Base-by-base conservation (phyloP, 1,140 invertebrate species). In the Meteorus sp. region DNA sequence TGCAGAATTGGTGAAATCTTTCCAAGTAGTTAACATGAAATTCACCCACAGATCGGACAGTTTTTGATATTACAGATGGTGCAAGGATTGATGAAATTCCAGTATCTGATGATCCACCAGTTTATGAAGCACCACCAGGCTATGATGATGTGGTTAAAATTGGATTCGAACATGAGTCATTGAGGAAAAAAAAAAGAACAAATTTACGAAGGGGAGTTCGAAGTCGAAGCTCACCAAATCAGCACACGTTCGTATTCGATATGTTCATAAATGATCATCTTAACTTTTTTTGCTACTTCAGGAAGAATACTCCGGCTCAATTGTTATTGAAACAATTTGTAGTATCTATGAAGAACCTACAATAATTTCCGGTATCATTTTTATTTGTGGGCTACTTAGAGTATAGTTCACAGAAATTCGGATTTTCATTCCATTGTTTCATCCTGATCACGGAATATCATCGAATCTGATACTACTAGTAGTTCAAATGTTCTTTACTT, bases 131-230 rank as follows among this genome's bases (percentile, higher is more conserved):
- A 5, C 88, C 88, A 0, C 88, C 88, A 0, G 84, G 87, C 52
- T 89, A 89, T 61, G 85, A 88, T 23, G 87, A 88, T 50, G 83
- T 88, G 5, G 82, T 88, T 8, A 88, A 88, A 64, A 60, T 85
- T 8, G 80, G 77, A 2, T 62, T 77, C 15, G 73, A 78, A 19
- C 64, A 66, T 48, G 73, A 77, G 41, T 50, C 31, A 2, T 20
- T 59, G 8, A 52, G 52, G 20, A 47, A 61, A 23, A 73, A 65
- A 43, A 72, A 68, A 11, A 62, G 62, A 25, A 69, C 57, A 48
- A 63, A 56, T 0, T 22, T 57, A 1, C 35, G 39, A 0, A 53
- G 54, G 0, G 65, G 62, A 5, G 2, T 62, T 0, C 51, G 68
- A 1, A 70, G 58, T 15, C 65, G 72, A 55, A 74, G 59, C 50